Conservation (phyloP, 1,140 invertebrate genomes). For the Reticulitermes speratus region DNA sequence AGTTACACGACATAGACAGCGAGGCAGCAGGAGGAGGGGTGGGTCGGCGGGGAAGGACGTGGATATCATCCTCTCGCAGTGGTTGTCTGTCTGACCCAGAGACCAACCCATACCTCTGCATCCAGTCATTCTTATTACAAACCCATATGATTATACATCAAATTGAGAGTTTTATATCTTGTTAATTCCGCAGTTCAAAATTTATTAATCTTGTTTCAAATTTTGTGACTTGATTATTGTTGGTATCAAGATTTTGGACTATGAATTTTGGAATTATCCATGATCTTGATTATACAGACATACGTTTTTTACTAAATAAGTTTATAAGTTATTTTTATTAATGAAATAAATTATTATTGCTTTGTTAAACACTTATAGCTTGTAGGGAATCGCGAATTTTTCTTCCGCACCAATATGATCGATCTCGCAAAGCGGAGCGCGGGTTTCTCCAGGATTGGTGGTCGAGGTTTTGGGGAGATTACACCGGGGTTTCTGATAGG, state of each 20-base stretch:
- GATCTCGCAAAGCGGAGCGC: not conserved
- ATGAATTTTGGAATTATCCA: too few relatives aligned
- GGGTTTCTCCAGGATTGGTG: slow-evolving; percentile 16
- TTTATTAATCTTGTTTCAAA: too few relatives aligned
- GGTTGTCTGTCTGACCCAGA: not conserved
- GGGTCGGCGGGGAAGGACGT: not conserved
- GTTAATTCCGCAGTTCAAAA: not conserved
- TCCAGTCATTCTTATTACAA: not conserved
- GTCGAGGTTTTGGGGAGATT: slow-evolving; percentile 17
- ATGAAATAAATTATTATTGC: not conserved
- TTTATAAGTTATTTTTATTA: not conserved
- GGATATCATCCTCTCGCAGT: not conserved
- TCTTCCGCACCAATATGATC: not conserved
- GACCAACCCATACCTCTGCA: not conserved
- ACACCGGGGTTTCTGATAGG: slow-evolving; percentile 13
- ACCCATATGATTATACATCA: not conserved
- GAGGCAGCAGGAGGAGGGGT: not conserved
- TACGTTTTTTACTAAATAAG: not conserved
- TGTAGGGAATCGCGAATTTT: not conserved
- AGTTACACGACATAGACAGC: not conserved
- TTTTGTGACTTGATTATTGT: too few relatives aligned
- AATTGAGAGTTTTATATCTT: not conserved
- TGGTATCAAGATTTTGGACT: too few relatives aligned
- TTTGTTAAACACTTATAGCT: not conserved
- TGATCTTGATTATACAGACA: too few relatives aligned